Conservation (phyloP, 2,888 invertebrate genomes). For the Pasiphila rectangulata region DNA sequence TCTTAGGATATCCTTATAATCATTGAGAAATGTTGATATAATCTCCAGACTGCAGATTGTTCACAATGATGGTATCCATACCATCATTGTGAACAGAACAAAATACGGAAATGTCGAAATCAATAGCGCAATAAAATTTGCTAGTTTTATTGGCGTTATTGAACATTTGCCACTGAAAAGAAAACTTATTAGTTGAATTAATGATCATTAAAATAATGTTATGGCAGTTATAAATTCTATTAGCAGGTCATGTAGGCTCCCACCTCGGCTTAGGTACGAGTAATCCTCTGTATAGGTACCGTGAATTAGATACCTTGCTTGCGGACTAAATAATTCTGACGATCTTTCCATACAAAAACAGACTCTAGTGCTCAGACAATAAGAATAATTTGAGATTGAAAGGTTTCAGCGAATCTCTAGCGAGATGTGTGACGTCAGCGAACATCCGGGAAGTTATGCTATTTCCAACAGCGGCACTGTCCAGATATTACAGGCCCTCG, state of each 20-base stretch:
- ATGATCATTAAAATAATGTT: not conserved
- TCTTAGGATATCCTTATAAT: no score
- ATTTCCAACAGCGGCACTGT: constrained; percentile 53
- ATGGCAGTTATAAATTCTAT: not conserved
- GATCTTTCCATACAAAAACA: constrained; percentile 32
- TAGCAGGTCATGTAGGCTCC: not conserved
- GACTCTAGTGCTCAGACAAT: constrained; percentile 39
- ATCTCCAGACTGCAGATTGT: not conserved
- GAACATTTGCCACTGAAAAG: not conserved
- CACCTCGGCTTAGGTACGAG: not conserved
- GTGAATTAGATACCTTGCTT: constrained; percentile 2
- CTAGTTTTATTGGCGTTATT: constrained; percentile 17
- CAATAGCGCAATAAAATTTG: constrained; percentile 36
- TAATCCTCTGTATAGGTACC: not conserved
- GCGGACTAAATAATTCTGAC: constrained; percentile 20
- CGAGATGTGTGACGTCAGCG: constrained; percentile 70
- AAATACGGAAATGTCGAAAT: constrained; percentile 39
- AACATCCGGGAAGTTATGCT: constrained; percentile 76
- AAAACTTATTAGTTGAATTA: not conserved
- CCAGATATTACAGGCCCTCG: constrained; percentile 34
- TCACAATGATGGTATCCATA: not conserved
- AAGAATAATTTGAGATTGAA: constrained; percentile 51
- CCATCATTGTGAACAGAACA: constrained; percentile 22
- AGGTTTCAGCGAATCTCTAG: constrained; percentile 56
- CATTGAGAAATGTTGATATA: no score